Percentiles rank a stretch among this genome's conserved stretches.
These are phyloP conservation scores for Stenurella melanura DNA, from an alignment of 2,888 invertebrate genomes.

Conservation along the genomic window DNA sequence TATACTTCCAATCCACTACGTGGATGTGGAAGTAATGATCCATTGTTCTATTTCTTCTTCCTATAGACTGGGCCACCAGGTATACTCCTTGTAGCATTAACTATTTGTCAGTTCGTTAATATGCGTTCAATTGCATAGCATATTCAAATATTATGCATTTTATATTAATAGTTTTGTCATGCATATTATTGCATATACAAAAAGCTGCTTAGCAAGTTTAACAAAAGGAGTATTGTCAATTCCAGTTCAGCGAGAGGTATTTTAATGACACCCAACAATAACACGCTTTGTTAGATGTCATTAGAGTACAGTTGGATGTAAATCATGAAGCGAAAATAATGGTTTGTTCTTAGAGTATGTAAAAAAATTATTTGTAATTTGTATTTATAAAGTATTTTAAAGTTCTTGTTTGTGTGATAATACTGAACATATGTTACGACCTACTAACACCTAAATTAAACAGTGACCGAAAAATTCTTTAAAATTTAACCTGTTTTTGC, in stretches of 20 bases:
- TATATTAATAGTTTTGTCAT: too few species aligned
- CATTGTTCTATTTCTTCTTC: too few species aligned
- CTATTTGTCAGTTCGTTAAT: too few species aligned
- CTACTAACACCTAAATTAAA: not conserved
- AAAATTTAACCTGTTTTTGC: too few species aligned
- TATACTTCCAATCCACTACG: too few species aligned
- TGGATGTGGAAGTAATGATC: too few species aligned
- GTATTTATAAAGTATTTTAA: not conserved
- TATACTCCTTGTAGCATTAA: too few species aligned
- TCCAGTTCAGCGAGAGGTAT: not conserved
- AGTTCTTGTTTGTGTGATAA: not conserved
- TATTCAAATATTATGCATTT: too few species aligned
- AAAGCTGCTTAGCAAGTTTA: not conserved
- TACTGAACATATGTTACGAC: not conserved
- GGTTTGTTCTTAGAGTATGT: not conserved
- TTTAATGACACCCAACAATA: not conserved
- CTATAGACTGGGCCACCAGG: too few species aligned
- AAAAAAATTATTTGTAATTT: not conserved
- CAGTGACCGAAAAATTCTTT: too few species aligned
- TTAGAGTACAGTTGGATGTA: slow-evolving; percentile 10
- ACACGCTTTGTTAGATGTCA: not conserved
- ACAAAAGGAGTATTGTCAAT: not conserved
- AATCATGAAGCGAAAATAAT: slow-evolving; percentile 7
- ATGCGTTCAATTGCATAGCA: too few species aligned
- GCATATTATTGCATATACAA: too few species aligned